Percentiles rank a stretch among this genome's conserved stretches.
Evolutionary conservation across 23 tunicate genomes (phyloP).

Genomic region (Ciona savignyi): DNA sequence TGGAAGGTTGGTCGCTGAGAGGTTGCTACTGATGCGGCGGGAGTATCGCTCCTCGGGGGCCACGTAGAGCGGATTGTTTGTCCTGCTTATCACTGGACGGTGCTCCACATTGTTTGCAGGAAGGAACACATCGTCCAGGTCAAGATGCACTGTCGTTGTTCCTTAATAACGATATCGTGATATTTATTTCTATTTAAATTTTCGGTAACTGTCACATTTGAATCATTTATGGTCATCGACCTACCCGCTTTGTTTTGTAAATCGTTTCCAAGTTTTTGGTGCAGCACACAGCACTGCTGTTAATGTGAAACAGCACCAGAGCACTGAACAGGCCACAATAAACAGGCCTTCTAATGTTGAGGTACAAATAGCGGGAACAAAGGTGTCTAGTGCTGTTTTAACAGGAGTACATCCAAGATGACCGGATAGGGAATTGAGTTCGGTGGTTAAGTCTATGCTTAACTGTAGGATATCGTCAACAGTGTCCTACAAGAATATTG

Average conservation of each 20-base stretch:
- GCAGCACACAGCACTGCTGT: conserved; percentile 65
- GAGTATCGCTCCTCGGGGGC: conserved; percentile 38
- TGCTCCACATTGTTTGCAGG: conserved; percentile 19
- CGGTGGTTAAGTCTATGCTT: too few relatives aligned
- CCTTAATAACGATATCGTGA: too few relatives aligned
- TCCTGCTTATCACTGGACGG: conserved; percentile 34
- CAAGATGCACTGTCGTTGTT: conserved; percentile 16
- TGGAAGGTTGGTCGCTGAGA: conserved; percentile 34
- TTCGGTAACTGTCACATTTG: too few relatives aligned
- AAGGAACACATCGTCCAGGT: conserved; percentile 63
- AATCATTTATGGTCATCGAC: too few relatives aligned
- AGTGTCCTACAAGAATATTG: too few relatives aligned
- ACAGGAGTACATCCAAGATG: conserved; percentile 24
- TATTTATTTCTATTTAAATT: too few relatives aligned
- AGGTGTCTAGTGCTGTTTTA: conserved; percentile 10
- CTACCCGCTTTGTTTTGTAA: conserved; percentile 14
- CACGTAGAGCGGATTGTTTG: conserved; percentile 66
- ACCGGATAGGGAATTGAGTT: not conserved
- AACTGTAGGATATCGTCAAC: too few relatives aligned
- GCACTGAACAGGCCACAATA: conserved; percentile 25
- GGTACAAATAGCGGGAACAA: conserved; percentile 34
- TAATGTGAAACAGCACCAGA: conserved; percentile 34
- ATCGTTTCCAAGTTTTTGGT: conserved; percentile 58
- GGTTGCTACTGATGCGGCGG: conserved; percentile 26
- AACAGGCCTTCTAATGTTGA: conserved; percentile 63